Percentiles rank a stretch among this genome's conserved stretches.
Evolutionary conservation across 23 tunicate genomes (phyloP).

Genomic region (Halocynthia aurantium): DNA sequence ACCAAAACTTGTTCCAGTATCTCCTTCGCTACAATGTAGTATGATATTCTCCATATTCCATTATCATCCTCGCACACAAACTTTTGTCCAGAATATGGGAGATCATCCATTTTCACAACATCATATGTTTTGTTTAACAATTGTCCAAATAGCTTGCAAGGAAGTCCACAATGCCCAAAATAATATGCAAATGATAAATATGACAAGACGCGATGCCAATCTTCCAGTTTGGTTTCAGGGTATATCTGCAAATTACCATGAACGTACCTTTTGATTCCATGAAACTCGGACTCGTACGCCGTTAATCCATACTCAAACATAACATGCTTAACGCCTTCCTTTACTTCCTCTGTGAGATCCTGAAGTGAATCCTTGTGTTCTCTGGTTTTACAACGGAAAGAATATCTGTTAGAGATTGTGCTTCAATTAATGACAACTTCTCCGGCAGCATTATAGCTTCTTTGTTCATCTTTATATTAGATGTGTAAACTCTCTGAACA

Average conservation of each 20-base stretch:
- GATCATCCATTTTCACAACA: slow-evolving; percentile 14
- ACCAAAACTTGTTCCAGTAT: slow-evolving; percentile 39
- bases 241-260: slow-evolving; percentile 28
- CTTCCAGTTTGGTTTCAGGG: neutral
- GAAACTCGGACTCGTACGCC: slow-evolving; percentile 39
- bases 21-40: slow-evolving; percentile 51
- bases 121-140: neutral
- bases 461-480: neutral
- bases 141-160: slow-evolving; percentile 27
- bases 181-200: slow-evolving; percentile 34
- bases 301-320: slow-evolving; percentile 58
- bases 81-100: slow-evolving; percentile 25
- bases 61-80: slow-evolving; percentile 23
- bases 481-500: slow-evolving; percentile 38
- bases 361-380: neutral
- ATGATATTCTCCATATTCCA: slow-evolving; percentile 41
- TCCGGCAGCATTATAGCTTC: neutral
- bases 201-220: neutral
- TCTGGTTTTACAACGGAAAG: slow-evolving; percentile 18
- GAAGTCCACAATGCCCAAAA: slow-evolving; percentile 47
- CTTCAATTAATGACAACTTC: neutral
- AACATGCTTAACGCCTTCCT: neutral
- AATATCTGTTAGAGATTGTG: neutral
- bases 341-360: slow-evolving; percentile 11
- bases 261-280: slow-evolving; percentile 42